phyloP scores from a whole-genome alignment of 2,888 invertebrate species.

The Callyntrura guangdongensis region DNA sequence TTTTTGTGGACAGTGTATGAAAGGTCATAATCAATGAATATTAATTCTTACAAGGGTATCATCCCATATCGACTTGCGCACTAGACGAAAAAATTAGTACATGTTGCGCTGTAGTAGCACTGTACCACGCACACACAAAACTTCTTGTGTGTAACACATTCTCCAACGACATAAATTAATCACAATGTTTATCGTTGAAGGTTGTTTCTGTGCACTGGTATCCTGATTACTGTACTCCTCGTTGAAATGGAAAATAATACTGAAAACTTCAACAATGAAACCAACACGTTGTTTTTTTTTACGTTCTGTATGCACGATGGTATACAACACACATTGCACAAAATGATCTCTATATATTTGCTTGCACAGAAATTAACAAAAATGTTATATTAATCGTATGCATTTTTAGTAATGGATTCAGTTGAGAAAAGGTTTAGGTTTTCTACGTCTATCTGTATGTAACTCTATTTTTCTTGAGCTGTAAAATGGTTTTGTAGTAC shows the following conservation, averaged over 20 bases:
- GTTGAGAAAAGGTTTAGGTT: not conserved
- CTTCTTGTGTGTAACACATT: not conserved
- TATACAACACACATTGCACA: conserved; percentile 14
- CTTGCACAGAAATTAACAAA: not conserved
- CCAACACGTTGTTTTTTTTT: not conserved
- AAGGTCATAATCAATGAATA: no score
- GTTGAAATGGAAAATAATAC: not conserved
- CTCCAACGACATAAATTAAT: conserved; percentile 5
- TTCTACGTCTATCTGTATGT: not conserved
- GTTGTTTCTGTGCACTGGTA: conserved; percentile 5
- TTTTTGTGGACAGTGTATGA: no score
- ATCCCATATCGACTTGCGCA: not conserved
- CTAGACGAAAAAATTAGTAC: not conserved
- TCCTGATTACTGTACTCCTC: not conserved
- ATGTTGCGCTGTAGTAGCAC: not conserved
- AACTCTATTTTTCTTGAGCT: conserved; percentile 14
- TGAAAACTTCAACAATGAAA: not conserved
- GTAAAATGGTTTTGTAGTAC: not conserved
- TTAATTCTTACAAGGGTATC: no score
- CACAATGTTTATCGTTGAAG: conserved; percentile 12
- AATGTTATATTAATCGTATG: not conserved
- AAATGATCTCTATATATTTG: not conserved
- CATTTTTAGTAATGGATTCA: not conserved
- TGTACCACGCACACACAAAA: not conserved
- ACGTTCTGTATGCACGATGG: not conserved